These are phyloP conservation scores for Ceratosolen fusciceps DNA, from an alignment of 1,140 invertebrate species.

Conservation along the genomic window DNA sequence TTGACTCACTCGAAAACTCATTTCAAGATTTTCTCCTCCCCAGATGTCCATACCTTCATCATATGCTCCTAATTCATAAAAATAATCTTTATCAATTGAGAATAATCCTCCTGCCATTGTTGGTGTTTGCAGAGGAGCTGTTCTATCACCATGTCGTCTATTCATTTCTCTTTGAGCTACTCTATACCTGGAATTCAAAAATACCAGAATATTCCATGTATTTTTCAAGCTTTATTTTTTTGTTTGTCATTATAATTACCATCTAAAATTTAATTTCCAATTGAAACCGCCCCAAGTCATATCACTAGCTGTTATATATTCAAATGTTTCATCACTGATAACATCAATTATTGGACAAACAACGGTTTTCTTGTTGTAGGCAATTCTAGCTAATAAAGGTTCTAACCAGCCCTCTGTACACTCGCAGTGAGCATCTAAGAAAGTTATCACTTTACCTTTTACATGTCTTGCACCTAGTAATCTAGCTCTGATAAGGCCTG, in stretches of 20 bases:
- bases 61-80: slow-evolving; percentile 97
- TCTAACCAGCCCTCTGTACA: slow-evolving; percentile 96
- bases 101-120: slow-evolving; percentile 99
- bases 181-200: slow-evolving; percentile 82
- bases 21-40: slow-evolving; percentile 99
- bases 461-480: slow-evolving; percentile 93
- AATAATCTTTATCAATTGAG: slow-evolving; percentile 96
- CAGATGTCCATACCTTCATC: slow-evolving; percentile 99
- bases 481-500: slow-evolving; percentile 93
- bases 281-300: slow-evolving; percentile 98
- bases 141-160: slow-evolving; percentile 89
- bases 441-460: slow-evolving; percentile 94
- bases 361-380: slow-evolving; percentile 91
- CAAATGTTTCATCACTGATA: slow-evolving; percentile 97
- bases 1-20: slow-evolving; percentile 94
- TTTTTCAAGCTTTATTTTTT: not conserved
- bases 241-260: slow-evolving; percentile 72
- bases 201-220: not conserved
- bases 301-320: slow-evolving; percentile 94
- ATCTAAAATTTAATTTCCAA: slow-evolving; percentile 98
- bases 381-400: slow-evolving; percentile 90
- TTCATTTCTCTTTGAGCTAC: slow-evolving; percentile 96
- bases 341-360: slow-evolving; percentile 99
- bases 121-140: slow-evolving; percentile 91
- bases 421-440: slow-evolving; percentile 97